These are phyloP conservation scores for Uromys caudimaculatus DNA, from an alignment of 2,797 vertebrate genomes.

Conservation along the genomic window DNA sequence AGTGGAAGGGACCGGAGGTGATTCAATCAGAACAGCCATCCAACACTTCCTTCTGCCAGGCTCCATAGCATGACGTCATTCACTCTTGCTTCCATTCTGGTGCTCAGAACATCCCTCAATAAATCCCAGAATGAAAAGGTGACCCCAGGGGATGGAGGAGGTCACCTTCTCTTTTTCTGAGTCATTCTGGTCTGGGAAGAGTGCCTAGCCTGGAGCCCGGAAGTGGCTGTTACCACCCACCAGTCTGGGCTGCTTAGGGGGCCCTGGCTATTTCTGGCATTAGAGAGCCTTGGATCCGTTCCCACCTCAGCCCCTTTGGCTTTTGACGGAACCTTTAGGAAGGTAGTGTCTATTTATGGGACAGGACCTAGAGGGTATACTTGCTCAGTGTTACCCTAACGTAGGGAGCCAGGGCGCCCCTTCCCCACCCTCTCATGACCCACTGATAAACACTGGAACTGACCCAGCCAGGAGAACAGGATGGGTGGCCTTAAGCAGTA, in stretches of 20 bases:
- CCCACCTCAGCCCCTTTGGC: background rate
- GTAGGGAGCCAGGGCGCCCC: background rate
- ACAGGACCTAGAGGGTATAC: background rate
- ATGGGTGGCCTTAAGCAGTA: background rate
- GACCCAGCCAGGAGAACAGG: background rate
- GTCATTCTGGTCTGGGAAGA: conserved; percentile 61
- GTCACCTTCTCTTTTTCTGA: conserved; percentile 67
- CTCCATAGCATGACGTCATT: rapidly evolving
- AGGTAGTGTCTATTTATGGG: background rate
- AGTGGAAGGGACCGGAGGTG: rapidly evolving
- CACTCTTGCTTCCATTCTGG: background rate
- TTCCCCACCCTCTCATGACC: background rate
- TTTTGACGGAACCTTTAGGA: background rate
- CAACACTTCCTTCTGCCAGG: background rate
- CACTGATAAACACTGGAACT: background rate
- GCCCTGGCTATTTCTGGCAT: conserved; percentile 56
- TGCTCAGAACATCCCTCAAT: conserved; percentile 3
- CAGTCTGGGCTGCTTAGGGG: rapidly evolving
- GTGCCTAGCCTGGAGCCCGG: background rate
- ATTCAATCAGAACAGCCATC: background rate
- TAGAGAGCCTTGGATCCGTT: background rate
- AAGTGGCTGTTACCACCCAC: background rate
- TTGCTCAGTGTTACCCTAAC: background rate
- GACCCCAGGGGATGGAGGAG: conserved; percentile 15
- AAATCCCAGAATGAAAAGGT: background rate